Evolutionary conservation across 35 echinoderm and acorn worm species (phyloP).

Genomic region (Stichopus chloronotus): DNA sequence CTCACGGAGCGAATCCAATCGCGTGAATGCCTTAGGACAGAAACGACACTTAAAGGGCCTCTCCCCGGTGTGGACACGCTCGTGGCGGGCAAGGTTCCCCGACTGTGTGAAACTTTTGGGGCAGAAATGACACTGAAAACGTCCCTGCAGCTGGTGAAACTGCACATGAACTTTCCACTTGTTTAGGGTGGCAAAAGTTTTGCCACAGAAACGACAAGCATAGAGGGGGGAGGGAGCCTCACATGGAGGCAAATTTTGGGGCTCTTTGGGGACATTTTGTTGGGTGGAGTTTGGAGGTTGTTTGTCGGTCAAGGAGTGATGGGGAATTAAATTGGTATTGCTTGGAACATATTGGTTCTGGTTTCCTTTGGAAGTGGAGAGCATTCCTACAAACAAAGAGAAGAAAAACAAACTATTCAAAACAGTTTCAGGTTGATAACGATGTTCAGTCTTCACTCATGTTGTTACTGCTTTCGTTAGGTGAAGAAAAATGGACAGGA

Average conservation of each 20-base stretch:
- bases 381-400: background rate
- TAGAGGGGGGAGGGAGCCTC: too few relatives aligned
- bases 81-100: background rate
- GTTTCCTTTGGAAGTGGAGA: background rate
- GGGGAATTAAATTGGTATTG: background rate
- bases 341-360: background rate
- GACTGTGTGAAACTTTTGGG: background rate
- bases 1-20: background rate
- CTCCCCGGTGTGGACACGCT: slow-evolving; percentile 5
- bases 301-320: background rate
- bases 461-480: too few relatives aligned
- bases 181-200: background rate
- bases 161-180: background rate
- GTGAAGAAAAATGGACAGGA: too few relatives aligned
- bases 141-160: background rate
- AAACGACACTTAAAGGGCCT: slow-evolving; percentile 5
- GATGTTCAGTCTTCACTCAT: too few relatives aligned
- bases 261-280: too few relatives aligned
- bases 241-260: too few relatives aligned
- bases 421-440: too few relatives aligned
- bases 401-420: background rate
- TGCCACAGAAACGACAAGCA: background rate
- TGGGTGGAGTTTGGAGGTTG: too few relatives aligned
- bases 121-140: background rate
- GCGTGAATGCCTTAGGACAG: background rate